Percentiles rank a stretch among this genome's conserved stretches.
Conservation (phyloP, 2,113 vertebrate species). For the Dicaeum eximium region DNA sequence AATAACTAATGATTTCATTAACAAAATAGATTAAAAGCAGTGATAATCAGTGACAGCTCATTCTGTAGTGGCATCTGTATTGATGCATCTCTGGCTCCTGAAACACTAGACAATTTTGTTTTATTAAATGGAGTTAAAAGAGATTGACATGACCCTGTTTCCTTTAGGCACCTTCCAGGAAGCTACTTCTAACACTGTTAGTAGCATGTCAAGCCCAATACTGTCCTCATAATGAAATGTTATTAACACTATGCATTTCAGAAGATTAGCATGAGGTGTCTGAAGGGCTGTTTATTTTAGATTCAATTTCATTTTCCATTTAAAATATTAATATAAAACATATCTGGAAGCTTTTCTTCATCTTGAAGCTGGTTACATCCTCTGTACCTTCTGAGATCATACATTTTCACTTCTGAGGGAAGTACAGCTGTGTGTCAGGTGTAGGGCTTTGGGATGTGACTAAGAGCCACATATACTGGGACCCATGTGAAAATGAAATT, state of each 20-base stretch:
- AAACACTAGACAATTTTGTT: conserved; percentile 2
- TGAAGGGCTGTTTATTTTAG: neutral
- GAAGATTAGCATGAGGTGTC: neutral
- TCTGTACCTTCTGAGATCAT: neutral
- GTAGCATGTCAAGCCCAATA: neutral
- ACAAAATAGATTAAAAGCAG: conserved; percentile 15
- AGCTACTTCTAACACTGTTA: neutral
- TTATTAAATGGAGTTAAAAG: conserved; percentile 24
- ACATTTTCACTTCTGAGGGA: neutral
- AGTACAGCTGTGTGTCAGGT: neutral
- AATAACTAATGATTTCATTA: conserved; percentile 42
- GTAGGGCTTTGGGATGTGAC: neutral
- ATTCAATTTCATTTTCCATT: neutral
- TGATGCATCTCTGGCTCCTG: neutral
- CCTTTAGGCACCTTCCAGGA: neutral
- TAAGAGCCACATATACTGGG: neutral
- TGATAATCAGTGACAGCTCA: conserved; percentile 27
- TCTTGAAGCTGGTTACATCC: neutral
- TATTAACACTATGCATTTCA: neutral
- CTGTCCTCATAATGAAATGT: neutral
- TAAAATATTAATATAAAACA: neutral
- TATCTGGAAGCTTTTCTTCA: neutral
- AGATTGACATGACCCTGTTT: neutral
- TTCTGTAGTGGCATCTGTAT: conserved; percentile 18
- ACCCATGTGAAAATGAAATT: neutral